Percentiles rank a stretch among this genome's conserved stretches.
These are phyloP conservation scores for Euschistus heros DNA, from an alignment of 1,140 invertebrate species.

Conservation along the genomic window DNA sequence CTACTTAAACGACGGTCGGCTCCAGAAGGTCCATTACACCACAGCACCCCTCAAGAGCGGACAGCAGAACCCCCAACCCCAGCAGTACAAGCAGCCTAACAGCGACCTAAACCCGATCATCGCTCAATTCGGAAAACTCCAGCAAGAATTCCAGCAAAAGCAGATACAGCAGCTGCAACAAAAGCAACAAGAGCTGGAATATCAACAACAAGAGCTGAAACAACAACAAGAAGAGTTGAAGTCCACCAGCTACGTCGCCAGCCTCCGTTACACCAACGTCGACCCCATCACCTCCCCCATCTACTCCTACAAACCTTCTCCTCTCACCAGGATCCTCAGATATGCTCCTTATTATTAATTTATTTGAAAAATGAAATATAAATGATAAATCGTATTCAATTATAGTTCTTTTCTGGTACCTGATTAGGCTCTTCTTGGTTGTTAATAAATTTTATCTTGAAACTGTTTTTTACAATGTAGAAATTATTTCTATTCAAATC, in stretches of 20 bases:
- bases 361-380: too few relatives aligned
- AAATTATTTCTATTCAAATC: too few relatives aligned
- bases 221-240: not conserved
- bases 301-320: constrained; percentile 29
- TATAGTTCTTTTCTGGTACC: too few relatives aligned
- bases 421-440: too few relatives aligned
- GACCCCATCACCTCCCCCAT: constrained; percentile 30
- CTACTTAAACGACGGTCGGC: not conserved
- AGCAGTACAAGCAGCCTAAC: not conserved
- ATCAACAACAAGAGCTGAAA: not conserved
- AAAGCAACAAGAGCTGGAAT: not conserved
- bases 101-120: not conserved
- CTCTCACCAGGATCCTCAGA: constrained; percentile 28
- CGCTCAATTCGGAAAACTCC: not conserved
- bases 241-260: constrained; percentile 23
- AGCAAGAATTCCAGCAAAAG: not conserved
- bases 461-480: too few relatives aligned
- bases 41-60: not conserved
- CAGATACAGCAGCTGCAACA: not conserved
- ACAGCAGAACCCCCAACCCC: not conserved
- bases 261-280: constrained; percentile 30
- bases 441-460: too few relatives aligned
- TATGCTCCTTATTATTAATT: constrained; percentile 4
- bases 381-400: too few relatives aligned
- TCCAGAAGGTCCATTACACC: not conserved